phyloP scores from a whole-genome alignment of 2,113 vertebrate genomes.

The Strigops habroptila region DNA sequence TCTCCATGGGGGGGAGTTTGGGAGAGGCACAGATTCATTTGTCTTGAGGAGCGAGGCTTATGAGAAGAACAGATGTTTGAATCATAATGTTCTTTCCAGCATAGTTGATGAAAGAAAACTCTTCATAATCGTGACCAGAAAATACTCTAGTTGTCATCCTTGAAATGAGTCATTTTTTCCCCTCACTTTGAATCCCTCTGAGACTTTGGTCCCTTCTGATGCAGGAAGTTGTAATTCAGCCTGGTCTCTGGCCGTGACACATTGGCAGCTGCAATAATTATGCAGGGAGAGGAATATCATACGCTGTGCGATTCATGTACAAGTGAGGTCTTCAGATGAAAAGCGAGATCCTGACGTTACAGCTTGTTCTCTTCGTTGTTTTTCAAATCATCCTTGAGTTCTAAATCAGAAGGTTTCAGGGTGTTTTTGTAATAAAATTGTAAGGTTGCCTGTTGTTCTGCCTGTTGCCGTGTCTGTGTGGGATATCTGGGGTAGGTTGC shows the following conservation, averaged over 20 bases:
- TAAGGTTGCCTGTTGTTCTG: background rate
- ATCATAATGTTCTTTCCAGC: background rate
- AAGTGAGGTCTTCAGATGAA: background rate
- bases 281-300: rapidly evolving
- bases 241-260: background rate
- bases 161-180: background rate
- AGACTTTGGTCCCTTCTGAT: background rate
- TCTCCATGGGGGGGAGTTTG: background rate
- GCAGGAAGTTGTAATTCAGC: background rate
- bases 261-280: background rate
- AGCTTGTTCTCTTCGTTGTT: background rate
- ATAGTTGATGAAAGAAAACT: background rate
- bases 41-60: background rate
- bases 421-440: background rate
- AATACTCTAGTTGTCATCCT: background rate
- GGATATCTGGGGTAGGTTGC: background rate
- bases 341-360: background rate
- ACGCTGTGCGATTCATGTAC: rapidly evolving
- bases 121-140: background rate
- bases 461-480: background rate
- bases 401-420: background rate
- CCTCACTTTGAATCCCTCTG: background rate
- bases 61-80: conserved; percentile 17
- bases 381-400: background rate
- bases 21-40: background rate